Conservation (phyloP, 37 sponge, comb jelly and placozoan genomes). For the Aphrocallistes beatrix region DNA sequence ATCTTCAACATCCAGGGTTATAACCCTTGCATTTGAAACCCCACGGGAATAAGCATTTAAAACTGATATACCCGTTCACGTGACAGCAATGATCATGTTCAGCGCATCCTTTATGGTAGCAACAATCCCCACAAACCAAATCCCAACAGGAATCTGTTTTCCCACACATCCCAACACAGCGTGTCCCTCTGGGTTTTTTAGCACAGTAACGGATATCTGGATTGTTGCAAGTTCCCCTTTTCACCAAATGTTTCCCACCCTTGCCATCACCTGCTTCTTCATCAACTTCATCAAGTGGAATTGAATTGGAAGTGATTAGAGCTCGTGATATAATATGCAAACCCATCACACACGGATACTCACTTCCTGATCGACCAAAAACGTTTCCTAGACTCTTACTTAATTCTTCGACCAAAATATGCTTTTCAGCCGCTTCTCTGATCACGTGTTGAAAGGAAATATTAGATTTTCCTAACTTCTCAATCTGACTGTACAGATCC, state of each 20-base stretch:
- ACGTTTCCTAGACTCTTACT: neutral
- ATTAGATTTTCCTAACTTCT: neutral
- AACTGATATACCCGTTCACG: too few relatives aligned
- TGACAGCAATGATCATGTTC: slow-evolving; percentile 70
- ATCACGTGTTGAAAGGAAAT: neutral
- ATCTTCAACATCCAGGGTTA: too few relatives aligned
- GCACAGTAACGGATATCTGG: too few relatives aligned
- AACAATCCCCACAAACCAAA: slow-evolving; percentile 70
- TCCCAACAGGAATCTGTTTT: slow-evolving; percentile 50
- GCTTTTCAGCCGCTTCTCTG: neutral
- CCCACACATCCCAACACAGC: slow-evolving; percentile 65
- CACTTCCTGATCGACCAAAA: neutral
- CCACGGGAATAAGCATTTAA: too few relatives aligned
- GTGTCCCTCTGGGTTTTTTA: too few relatives aligned
- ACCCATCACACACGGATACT: neutral
- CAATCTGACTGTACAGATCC: neutral
- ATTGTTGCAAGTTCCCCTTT: too few relatives aligned
- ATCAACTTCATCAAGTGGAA: too few relatives aligned
- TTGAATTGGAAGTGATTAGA: neutral
- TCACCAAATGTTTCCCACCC: too few relatives aligned
- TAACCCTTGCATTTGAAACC: too few relatives aligned
- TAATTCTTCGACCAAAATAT: neutral
- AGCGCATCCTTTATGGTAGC: slow-evolving; percentile 62
- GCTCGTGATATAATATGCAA: neutral
- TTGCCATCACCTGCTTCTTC: too few relatives aligned